phyloP scores from a whole-genome alignment of 2,113 vertebrate genomes.

The Oreochromis tanganicae region DNA sequence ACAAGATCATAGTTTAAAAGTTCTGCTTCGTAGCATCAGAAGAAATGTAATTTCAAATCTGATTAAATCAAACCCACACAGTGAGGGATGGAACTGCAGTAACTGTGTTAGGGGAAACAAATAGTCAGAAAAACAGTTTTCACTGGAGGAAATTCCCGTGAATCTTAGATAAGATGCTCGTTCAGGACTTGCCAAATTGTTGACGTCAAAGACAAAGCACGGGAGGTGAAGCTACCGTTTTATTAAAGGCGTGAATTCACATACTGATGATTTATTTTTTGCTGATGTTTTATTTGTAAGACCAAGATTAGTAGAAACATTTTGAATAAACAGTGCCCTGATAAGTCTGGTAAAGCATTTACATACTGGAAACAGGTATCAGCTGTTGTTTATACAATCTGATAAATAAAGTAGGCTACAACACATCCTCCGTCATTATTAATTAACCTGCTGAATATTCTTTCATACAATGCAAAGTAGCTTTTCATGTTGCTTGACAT shows the following conservation, averaged over 20 bases:
- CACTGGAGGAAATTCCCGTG: not conserved
- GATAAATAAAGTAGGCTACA: not conserved
- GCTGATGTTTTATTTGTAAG: not conserved
- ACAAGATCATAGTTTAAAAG: not conserved
- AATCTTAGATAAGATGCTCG: not conserved
- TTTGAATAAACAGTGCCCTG: not conserved
- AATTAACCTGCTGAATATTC: not conserved
- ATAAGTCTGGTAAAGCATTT: not conserved
- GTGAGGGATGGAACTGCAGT: not conserved
- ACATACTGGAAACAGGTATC: not conserved
- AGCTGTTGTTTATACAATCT: not conserved
- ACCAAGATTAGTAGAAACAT: not conserved
- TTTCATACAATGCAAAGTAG: not conserved
- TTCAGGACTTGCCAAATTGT: not conserved
- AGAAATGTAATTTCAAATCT: not conserved
- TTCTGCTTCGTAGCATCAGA: not conserved
- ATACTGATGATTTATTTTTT: not conserved
- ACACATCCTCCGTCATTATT: not conserved
- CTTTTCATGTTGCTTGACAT: not conserved
- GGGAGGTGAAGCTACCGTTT: not conserved
- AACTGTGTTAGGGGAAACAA: not conserved
- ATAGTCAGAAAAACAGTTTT: not conserved
- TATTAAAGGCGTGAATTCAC: not conserved
- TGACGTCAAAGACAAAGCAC: not conserved
- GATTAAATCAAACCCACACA: not conserved